Conservation (phyloP, 1,140 invertebrate genomes). For the Pachypeltis micranthus region DNA sequence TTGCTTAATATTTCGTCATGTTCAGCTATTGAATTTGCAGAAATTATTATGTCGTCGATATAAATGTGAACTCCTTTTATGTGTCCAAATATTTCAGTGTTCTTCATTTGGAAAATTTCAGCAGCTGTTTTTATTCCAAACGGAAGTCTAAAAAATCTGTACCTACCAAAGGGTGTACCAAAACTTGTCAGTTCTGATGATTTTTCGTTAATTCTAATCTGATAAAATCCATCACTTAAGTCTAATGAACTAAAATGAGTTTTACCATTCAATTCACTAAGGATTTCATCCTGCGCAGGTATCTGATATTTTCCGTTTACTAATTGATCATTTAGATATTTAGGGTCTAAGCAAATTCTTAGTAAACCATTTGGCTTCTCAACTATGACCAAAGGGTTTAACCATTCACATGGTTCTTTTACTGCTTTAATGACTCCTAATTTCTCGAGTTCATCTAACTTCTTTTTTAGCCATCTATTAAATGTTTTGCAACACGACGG, state of each 20-base stretch:
- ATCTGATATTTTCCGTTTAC: neutral
- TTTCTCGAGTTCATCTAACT: constrained; percentile 10
- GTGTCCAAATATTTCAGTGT: constrained; percentile 15
- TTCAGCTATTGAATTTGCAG: constrained; percentile 24
- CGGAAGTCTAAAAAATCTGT: neutral
- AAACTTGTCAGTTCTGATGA: neutral
- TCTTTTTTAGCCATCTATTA: constrained; percentile 8
- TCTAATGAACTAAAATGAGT: constrained; percentile 22
- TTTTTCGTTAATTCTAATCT: constrained; percentile 9
- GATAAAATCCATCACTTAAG: constrained; percentile 24
- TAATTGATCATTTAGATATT: constrained; percentile 1
- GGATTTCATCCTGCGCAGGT: constrained; percentile 18
- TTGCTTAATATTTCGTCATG: constrained; percentile 26
- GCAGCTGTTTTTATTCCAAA: neutral
- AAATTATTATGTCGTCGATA: constrained; percentile 31
- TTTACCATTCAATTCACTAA: constrained; percentile 13
- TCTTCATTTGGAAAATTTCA: constrained; percentile 1
- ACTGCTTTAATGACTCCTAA: neutral
- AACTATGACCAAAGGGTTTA: constrained; percentile 13
- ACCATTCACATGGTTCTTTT: constrained; percentile 9
- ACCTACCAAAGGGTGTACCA: constrained; percentile 3
- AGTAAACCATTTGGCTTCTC: constrained; percentile 11
- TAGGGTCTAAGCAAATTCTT: constrained; percentile 1
- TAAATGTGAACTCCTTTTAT: neutral
- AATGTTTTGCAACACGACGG: constrained; percentile 13